Base-by-base conservation (phyloP, 1,140 invertebrate genomes). In the Camponotus floridanus region DNA sequence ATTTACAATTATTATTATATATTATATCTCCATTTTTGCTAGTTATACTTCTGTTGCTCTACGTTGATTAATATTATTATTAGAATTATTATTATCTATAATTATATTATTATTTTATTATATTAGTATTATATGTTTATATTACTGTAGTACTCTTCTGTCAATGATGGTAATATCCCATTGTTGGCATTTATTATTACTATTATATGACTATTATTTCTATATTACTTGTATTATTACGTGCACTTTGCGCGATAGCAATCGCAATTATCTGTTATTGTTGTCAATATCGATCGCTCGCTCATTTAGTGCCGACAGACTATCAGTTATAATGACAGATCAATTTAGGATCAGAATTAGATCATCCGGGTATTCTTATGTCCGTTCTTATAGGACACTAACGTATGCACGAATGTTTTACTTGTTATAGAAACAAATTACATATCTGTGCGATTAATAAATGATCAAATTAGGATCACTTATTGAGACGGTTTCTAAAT, bases 151-250 rank as follows among this genome's bases (percentile, higher is more conserved):
- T 87, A 42, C 65, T 85, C 7, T 42, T 42, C 42, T 48, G 31
- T 31, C 61, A 85, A 78, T 68, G 31, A 74, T 73, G 86, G 76
- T 57, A 68, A 84, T 90, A 86, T 51, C 15, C 76, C 68, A 57
- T 73, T 73, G 62, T 85, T 87, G 55, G 64, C 51, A 81, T 80
- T 86, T 87, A 90, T 89, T 85, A 87, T 86, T 88, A 85, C 78
- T 76, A 85, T 86, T 88, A 78, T 51, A 51, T 90, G 62, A 78
- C 86, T 39, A 80, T 80, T 86, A 79, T 73, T 76, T 86, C 81
- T 89, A 85, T 91, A 76, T 86, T 90, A 81, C 88, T 83, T 85
- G 59, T 89, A 85, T 87, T 84, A 85, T 87, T 73, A 90, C 81
- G 57, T 51, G 61, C 65, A 84, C 45, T 80, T 87, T 76, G n/a